Conservation (phyloP, 2,113 vertebrate genomes). For the Smithornis capensis region DNA sequence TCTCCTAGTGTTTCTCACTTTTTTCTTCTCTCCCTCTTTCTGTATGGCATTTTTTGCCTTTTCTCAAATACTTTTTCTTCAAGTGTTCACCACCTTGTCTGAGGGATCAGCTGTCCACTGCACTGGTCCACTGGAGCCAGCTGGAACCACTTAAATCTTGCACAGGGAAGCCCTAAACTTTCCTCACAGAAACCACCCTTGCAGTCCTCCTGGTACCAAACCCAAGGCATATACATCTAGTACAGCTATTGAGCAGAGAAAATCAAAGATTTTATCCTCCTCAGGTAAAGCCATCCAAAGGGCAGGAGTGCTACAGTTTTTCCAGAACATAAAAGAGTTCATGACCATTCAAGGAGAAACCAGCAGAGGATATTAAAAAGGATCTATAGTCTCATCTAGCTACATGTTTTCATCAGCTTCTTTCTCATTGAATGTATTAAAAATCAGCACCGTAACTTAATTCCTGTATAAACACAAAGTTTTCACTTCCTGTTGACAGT, state of each 20-base stretch:
- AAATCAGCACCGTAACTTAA: background rate
- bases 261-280: background rate
- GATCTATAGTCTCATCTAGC: background rate
- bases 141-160: background rate
- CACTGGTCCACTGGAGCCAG: rapidly evolving
- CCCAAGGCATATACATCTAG: background rate
- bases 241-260: background rate
- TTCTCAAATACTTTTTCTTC: background rate
- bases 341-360: background rate
- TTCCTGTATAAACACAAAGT: background rate
- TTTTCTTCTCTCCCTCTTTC: background rate
- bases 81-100: background rate
- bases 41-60: background rate
- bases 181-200: background rate
- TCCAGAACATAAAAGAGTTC: background rate
- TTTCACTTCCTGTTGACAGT: background rate
- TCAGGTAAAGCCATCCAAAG: background rate
- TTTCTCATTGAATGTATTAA: background rate
- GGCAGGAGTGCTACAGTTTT: background rate
- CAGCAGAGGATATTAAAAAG: background rate
- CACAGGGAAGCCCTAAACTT: background rate
- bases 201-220: background rate
- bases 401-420: background rate
- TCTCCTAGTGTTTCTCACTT: background rate
- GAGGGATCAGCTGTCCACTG: background rate